Percentiles rank a stretch among this genome's conserved stretches.
Conservation (phyloP, 1,140 invertebrate genomes). For the Rhagoletis pomonella region DNA sequence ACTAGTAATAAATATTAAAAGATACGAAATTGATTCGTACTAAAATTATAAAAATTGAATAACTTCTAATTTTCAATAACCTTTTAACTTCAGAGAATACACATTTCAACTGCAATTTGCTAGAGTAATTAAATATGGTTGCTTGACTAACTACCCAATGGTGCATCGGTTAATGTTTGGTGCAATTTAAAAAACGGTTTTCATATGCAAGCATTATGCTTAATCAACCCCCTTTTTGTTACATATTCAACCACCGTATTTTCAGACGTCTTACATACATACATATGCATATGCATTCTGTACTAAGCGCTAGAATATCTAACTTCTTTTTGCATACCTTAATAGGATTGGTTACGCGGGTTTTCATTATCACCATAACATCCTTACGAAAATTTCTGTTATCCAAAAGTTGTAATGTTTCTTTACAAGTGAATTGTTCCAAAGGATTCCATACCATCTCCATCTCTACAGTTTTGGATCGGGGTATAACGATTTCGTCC, state of each 20-base stretch:
- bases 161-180: not conserved
- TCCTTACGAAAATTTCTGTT: constrained; percentile 80
- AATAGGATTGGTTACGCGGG: constrained; percentile 64
- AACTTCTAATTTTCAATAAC: not conserved
- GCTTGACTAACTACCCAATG: not conserved
- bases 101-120: not conserved
- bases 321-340: constrained; percentile 20
- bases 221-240: constrained; percentile 14
- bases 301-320: not conserved
- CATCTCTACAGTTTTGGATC: constrained; percentile 75
- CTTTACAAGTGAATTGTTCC: constrained; percentile 77
- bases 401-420: constrained; percentile 79
- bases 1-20: too few relatives aligned
- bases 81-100: too few relatives aligned
- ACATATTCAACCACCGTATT: constrained; percentile 42
- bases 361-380: constrained; percentile 79
- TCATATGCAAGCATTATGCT: not conserved
- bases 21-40: too few relatives aligned
- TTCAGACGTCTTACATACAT: not conserved
- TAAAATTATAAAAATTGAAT: too few relatives aligned
- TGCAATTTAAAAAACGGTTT: not conserved
- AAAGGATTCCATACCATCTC: constrained; percentile 79
- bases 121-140: constrained; percentile 41
- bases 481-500: constrained; percentile 74
- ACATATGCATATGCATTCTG: not conserved